A percentile compares a stretch with the other conserved stretches of the same genome.
phyloP scores from a whole-genome alignment of 2,113 vertebrate genomes.

The Melierax canorus region DNA sequence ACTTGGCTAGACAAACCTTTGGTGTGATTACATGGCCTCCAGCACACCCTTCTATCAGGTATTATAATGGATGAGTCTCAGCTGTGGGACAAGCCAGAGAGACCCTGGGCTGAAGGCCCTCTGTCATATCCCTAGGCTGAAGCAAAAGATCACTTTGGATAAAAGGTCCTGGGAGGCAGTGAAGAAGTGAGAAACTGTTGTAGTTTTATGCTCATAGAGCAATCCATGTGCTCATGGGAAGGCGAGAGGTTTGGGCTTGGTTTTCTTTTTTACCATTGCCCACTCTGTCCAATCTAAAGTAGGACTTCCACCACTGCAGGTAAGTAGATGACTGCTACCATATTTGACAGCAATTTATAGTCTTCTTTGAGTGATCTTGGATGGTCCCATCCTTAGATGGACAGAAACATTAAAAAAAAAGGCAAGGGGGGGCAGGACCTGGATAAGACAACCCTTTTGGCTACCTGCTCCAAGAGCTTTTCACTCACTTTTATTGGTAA shows the following conservation, averaged over 20 bases:
- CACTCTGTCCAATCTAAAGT: not conserved
- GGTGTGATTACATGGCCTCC: not conserved
- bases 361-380: not conserved
- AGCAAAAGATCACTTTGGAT: not conserved
- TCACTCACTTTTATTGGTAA: not conserved
- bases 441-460: not conserved
- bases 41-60: not conserved
- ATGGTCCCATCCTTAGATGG: not conserved
- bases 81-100: not conserved
- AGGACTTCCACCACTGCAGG: not conserved
- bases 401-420: not conserved
- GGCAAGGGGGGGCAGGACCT: not conserved
- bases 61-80: rapidly evolving
- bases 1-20: not conserved
- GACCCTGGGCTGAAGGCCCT: not conserved
- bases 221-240: not conserved
- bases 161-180: not conserved
- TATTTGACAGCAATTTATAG: not conserved
- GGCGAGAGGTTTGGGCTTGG: not conserved
- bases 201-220: not conserved
- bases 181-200: not conserved
- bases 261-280: not conserved
- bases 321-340: not conserved
- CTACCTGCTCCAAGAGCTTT: not conserved
- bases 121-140: not conserved